phyloP scores from a whole-genome alignment of 2,888 invertebrate species.

The Onthophagus sagittarius region DNA sequence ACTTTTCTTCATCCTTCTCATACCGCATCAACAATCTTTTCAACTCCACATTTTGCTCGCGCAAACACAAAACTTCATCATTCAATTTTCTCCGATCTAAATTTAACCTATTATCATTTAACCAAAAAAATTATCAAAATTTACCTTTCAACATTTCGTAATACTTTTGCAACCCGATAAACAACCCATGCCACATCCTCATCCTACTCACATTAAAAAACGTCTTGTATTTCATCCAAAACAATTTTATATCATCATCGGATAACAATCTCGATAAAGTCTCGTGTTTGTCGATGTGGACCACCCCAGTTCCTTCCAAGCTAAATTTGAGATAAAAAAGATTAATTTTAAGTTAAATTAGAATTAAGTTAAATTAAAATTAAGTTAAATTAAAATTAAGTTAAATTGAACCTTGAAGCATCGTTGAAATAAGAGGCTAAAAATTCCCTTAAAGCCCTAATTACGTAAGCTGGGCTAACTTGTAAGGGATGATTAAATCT shows the following conservation, averaged over 20 bases:
- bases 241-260: constrained; percentile 57
- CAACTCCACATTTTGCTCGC: constrained; percentile 66
- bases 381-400: too few species aligned
- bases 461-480: constrained; percentile 64
- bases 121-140: not conserved
- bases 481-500: constrained; percentile 57
- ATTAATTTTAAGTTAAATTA: too few species aligned
- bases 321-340: constrained; percentile 28
- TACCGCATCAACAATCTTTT: constrained; percentile 63
- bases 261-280: constrained; percentile 55
- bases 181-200: constrained; percentile 67
- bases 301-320: constrained; percentile 38
- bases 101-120: too few species aligned
- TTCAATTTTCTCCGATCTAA: constrained; percentile 64
- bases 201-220: constrained; percentile 60
- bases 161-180: constrained; percentile 62
- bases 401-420: constrained; percentile 34
- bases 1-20: constrained; percentile 34
- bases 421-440: constrained; percentile 47
- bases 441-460: constrained; percentile 64
- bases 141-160: constrained; percentile 60
- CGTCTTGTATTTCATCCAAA: constrained; percentile 64
- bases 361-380: constrained; percentile 15
- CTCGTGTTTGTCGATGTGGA: constrained; percentile 35
- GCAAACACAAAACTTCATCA: constrained; percentile 60